A percentile compares a stretch with the other conserved stretches of the same genome.
phyloP scores from a whole-genome alignment of 2,113 vertebrate species.

The Oryzias celebensis region DNA sequence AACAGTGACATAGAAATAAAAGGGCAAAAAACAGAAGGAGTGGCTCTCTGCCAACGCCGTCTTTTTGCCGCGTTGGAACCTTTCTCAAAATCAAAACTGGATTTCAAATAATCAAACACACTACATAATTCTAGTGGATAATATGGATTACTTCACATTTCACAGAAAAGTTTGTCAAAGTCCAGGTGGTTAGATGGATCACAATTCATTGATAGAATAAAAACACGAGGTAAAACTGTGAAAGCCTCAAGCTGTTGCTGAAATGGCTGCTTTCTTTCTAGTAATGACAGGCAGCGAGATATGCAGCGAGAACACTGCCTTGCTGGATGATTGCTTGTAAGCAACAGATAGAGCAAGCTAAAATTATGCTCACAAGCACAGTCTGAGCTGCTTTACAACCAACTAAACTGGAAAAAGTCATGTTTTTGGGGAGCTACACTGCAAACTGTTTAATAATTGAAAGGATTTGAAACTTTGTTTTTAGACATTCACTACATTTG shows the following conservation, averaged over 20 bases:
- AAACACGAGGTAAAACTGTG: not conserved
- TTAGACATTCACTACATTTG: no score
- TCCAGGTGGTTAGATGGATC: not conserved
- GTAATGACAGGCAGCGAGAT: not conserved
- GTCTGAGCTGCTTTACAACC: not conserved
- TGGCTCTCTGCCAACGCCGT: no score
- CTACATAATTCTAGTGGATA: no score
- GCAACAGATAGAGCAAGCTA: not conserved
- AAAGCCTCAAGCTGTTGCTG: no score
- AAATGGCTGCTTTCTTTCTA: not conserved
- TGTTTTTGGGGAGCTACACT: no score
- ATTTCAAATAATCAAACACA: no score
- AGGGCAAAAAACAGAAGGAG: no score
- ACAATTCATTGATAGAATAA: not conserved
- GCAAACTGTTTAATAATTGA: no score
- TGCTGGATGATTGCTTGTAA: not conserved
- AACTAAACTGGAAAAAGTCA: not conserved
- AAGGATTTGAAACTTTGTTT: no score
- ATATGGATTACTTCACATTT: not conserved
- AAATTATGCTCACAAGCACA: not conserved
- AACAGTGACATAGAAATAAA: no score
- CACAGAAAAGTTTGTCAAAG: constrained; percentile 3
- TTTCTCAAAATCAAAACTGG: no score
- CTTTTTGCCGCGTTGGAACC: no score
- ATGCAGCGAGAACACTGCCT: not conserved